Evolutionary conservation across 2,113 vertebrate genomes (phyloP).

Genomic region (Ovibos moschatus): DNA sequence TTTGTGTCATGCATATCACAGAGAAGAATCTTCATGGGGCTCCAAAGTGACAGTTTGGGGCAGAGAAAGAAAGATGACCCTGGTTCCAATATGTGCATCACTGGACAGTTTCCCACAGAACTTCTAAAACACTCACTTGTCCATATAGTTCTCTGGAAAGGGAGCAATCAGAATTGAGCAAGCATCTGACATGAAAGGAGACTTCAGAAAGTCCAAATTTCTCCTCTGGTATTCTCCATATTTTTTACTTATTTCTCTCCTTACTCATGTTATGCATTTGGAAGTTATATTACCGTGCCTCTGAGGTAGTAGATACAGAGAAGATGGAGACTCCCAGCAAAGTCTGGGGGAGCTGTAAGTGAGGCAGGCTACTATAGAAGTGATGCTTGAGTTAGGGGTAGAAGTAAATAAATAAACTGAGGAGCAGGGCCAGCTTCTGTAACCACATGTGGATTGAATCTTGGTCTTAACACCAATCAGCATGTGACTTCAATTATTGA

Average conservation of each 20-base stretch:
- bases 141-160: background rate
- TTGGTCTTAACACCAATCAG: background rate
- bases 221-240: background rate
- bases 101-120: background rate
- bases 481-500: background rate
- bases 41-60: background rate
- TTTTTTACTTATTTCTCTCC: background rate
- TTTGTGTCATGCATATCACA: background rate
- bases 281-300: background rate
- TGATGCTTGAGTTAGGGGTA: background rate
- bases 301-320: background rate
- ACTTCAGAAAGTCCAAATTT: background rate
- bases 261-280: background rate
- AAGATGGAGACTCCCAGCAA: background rate
- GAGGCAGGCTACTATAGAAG: background rate
- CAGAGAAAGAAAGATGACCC: background rate
- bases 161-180: background rate
- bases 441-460: background rate
- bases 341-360: background rate
- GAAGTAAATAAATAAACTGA: background rate
- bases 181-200: background rate
- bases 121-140: background rate
- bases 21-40: background rate
- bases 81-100: background rate
- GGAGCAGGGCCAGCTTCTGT: background rate